A percentile compares a stretch with the other conserved stretches of the same genome.
Conservation (phyloP, 2,113 vertebrate species). For the Eretmochelys imbricata region DNA sequence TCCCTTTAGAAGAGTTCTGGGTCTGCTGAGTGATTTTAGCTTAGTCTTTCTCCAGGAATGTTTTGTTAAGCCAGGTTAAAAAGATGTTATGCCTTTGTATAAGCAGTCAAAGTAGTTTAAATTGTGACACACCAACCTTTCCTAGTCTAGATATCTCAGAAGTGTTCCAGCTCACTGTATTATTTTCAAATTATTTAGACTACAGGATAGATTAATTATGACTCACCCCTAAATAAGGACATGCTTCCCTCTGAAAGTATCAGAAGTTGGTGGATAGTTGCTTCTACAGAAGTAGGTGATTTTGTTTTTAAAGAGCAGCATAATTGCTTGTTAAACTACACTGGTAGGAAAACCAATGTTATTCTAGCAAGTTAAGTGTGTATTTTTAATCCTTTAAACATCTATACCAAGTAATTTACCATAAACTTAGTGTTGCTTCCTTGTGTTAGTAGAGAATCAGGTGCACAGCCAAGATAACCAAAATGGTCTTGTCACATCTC, state of each 20-base stretch:
- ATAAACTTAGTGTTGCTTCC: background rate
- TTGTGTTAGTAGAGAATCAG: background rate
- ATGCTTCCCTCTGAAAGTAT: background rate
- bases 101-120: background rate
- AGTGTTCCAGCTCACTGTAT: background rate
- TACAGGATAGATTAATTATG: background rate
- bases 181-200: background rate
- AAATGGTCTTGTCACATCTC: background rate
- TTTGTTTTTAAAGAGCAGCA: background rate
- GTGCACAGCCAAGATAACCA: background rate
- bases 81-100: background rate
- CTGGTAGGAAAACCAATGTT: background rate
- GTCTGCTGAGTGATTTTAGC: background rate
- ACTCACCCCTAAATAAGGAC: background rate
- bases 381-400: background rate
- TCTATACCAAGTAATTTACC: background rate
- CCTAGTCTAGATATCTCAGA: background rate
- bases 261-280: too few relatives aligned
- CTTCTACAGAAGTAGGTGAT: background rate
- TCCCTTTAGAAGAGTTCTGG: background rate
- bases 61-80: background rate
- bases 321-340: background rate
- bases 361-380: background rate
- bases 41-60: background rate
- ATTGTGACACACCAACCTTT: background rate